These are phyloP conservation scores for Limnephilus lunatus DNA, from an alignment of 2,888 invertebrate species.

Conservation along the genomic window DNA sequence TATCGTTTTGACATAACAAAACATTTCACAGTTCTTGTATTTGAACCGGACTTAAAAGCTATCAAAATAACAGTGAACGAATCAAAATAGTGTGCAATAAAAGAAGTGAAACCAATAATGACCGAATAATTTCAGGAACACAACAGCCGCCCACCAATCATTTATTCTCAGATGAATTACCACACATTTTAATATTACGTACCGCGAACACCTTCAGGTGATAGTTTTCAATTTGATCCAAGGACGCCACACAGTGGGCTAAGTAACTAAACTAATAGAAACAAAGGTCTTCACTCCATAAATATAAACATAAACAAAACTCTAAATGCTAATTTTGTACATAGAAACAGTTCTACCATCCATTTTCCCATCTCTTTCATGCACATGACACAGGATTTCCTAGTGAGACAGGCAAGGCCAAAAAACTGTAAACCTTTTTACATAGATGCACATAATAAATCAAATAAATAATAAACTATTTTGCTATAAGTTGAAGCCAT, in stretches of 20 bases:
- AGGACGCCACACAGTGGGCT: background rate
- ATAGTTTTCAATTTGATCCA: conserved; percentile 41
- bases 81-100: background rate
- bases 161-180: conserved; percentile 33
- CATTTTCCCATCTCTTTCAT: too few species aligned
- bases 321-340: too few species aligned
- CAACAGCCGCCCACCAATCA: conserved; percentile 22
- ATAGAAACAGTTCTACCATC: too few species aligned
- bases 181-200: conserved; percentile 28
- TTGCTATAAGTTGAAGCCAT: too few species aligned
- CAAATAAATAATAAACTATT: too few species aligned
- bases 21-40: background rate
- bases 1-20: background rate
- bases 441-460: too few species aligned
- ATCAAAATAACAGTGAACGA: background rate
- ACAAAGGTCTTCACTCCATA: too few species aligned
- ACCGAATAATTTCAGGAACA: conserved; percentile 12
- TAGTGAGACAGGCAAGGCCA: too few species aligned
- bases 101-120: conserved; percentile 8
- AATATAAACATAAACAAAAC: too few species aligned
- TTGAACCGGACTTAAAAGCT: background rate
- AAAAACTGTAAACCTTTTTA: too few species aligned
- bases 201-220: conserved; percentile 45
- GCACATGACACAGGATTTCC: too few species aligned
- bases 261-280: background rate